Evolutionary conservation across 2,888 invertebrate species (phyloP).

Genomic region (Halictus ligatus): DNA sequence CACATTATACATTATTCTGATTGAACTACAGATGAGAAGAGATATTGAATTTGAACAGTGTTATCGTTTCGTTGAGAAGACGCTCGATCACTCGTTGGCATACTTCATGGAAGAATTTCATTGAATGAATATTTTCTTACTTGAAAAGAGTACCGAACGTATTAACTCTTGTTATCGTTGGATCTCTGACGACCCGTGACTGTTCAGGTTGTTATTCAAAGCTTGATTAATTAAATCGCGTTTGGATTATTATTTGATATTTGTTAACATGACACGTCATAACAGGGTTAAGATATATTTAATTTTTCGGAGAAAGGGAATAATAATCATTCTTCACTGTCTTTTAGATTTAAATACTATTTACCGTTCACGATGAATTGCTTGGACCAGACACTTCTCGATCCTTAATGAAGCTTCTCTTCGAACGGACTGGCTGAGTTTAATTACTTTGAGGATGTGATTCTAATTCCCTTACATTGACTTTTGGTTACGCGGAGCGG

Average conservation of each 20-base stretch:
- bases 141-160: not conserved
- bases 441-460: slow-evolving; percentile 19
- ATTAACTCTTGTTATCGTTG: not conserved
- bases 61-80: not conserved
- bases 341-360: not conserved
- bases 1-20: slow-evolving; percentile 1
- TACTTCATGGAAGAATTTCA: not conserved
- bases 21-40: not conserved
- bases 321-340: not conserved
- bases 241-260: no score
- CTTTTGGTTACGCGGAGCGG: not conserved
- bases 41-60: slow-evolving; percentile 1
- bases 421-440: not conserved
- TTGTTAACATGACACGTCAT: not conserved
- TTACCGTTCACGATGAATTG: not conserved
- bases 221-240: no score
- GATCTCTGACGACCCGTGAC: not conserved
- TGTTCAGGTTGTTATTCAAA: not conserved
- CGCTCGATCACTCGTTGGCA: not conserved
- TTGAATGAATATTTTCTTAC: not conserved
- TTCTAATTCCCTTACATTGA: slow-evolving; percentile 14
- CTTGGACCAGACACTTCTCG: not conserved
- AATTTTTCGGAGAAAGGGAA: not conserved
- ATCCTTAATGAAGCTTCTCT: not conserved
- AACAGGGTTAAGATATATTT: not conserved